Conservation (phyloP, 2,797 vertebrate genomes). For the Pithecia hirsuta region DNA sequence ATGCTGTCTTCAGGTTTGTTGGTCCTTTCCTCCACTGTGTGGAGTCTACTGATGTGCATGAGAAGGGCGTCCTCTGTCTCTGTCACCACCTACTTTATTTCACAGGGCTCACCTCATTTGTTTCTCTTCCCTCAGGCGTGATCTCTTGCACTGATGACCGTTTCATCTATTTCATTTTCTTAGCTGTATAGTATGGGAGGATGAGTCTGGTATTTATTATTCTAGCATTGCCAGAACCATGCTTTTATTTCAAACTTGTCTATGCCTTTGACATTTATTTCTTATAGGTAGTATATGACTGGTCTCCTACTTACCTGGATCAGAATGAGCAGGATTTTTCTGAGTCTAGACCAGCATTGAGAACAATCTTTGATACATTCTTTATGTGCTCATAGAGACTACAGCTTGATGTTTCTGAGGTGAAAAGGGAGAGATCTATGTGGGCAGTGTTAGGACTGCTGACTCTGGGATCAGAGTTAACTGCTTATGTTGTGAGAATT, state of each 20-base stretch:
- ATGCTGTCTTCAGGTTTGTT: background rate
- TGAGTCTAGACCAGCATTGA: background rate
- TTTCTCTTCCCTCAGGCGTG: background rate
- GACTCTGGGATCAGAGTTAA: background rate
- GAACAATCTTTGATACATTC: background rate
- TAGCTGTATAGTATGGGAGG: background rate
- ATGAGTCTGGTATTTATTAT: background rate
- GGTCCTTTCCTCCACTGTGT: background rate
- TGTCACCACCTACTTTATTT: accelerated
- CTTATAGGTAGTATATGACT: background rate
- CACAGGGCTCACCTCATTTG: background rate
- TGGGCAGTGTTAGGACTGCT: background rate
- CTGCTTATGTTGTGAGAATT: too few species aligned
- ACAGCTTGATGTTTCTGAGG: background rate
- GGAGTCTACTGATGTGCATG: too few species aligned
- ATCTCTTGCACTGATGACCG: background rate
- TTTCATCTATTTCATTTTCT: background rate
- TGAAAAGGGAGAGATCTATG: background rate
- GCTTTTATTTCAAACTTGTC: background rate
- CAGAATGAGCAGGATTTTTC: background rate
- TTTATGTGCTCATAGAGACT: background rate
- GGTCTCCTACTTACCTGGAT: background rate
- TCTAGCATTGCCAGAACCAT: background rate
- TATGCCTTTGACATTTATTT: background rate
- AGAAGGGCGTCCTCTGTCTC: background rate